Conservation (phyloP, 2,888 invertebrate genomes). For the Diplazon laetatorius region DNA sequence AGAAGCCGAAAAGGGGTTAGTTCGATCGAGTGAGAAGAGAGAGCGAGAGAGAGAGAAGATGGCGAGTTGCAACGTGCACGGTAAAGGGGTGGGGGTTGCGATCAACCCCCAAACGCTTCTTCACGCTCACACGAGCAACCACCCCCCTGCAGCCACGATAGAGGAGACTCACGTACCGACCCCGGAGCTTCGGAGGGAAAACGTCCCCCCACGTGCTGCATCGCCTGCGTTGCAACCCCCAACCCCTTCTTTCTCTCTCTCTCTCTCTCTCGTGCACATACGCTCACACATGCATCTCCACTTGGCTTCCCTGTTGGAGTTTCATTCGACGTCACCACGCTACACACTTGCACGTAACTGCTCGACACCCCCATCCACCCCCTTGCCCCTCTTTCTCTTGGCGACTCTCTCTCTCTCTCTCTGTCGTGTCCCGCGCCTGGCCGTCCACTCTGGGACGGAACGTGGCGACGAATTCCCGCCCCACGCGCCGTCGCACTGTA, state of each 20-base stretch:
- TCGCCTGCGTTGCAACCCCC: too few species aligned
- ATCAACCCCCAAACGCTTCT: constrained; percentile 40
- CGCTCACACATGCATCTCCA: constrained; percentile 68
- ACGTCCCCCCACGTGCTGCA: constrained; percentile 71
- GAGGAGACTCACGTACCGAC: constrained; percentile 69
- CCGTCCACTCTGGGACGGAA: too few species aligned
- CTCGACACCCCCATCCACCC: constrained; percentile 2
- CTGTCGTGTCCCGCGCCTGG: too few species aligned
- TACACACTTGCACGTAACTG: too few species aligned
- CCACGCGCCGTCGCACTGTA: constrained; percentile 50
- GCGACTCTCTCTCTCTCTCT: too few species aligned
- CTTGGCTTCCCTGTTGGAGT: too few species aligned
- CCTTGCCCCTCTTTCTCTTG: too few species aligned
- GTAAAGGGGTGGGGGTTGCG: constrained; percentile 39
- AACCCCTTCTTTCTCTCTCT: too few species aligned
- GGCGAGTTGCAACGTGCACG: constrained; percentile 65
- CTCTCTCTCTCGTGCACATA: constrained; percentile 59
- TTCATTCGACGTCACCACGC: constrained; percentile 5
- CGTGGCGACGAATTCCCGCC: constrained; percentile 54
- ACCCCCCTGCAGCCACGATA: constrained; percentile 50
- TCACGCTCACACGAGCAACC: constrained; percentile 28
- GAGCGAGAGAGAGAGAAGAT: constrained; percentile 32
- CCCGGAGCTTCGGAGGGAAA: too few species aligned
- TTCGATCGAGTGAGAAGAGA: too few species aligned
- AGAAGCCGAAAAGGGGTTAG: too few species aligned